phyloP scores from a whole-genome alignment of 2,797 vertebrate genomes.

The Enteromius trimaculatus region DNA sequence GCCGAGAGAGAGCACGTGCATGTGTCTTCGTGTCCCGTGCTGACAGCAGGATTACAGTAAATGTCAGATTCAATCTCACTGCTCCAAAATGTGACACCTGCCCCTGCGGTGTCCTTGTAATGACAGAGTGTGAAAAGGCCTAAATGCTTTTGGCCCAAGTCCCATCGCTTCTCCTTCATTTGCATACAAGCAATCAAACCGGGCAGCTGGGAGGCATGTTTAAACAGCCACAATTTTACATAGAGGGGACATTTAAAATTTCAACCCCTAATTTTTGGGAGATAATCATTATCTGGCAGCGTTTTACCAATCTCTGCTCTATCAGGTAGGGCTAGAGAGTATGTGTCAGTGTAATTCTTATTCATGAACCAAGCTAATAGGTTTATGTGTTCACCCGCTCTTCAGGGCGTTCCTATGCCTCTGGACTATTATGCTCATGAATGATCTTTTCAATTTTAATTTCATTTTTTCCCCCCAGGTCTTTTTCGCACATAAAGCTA shows the following conservation, averaged over 20 bases:
- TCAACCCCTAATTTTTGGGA: background rate
- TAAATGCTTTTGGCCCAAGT: slow-evolving; percentile 43
- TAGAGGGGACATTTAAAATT: background rate
- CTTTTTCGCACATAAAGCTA: background rate
- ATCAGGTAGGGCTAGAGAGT: background rate
- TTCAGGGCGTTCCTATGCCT: background rate
- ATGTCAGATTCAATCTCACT: slow-evolving; percentile 63
- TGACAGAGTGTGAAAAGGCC: slow-evolving; percentile 46
- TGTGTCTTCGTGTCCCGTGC: slow-evolving; percentile 44
- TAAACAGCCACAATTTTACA: background rate
- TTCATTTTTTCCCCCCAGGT: background rate
- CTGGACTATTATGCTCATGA: background rate
- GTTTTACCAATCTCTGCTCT: background rate
- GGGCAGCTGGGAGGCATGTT: slow-evolving; percentile 4
- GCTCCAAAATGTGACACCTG: slow-evolving; percentile 63
- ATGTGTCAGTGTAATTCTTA: slow-evolving; percentile 4
- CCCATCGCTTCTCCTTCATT: slow-evolving; percentile 23
- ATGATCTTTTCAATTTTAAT: background rate
- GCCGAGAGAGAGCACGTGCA: background rate
- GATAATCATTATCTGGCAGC: background rate
- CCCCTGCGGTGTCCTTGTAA: slow-evolving; percentile 32
- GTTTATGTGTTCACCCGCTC: background rate
- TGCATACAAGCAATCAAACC: background rate
- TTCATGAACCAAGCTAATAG: background rate
- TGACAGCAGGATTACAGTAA: slow-evolving; percentile 59